Evolutionary conservation across 2,888 invertebrate genomes (phyloP).

Genomic region (Malthinus seriepunctatus): DNA sequence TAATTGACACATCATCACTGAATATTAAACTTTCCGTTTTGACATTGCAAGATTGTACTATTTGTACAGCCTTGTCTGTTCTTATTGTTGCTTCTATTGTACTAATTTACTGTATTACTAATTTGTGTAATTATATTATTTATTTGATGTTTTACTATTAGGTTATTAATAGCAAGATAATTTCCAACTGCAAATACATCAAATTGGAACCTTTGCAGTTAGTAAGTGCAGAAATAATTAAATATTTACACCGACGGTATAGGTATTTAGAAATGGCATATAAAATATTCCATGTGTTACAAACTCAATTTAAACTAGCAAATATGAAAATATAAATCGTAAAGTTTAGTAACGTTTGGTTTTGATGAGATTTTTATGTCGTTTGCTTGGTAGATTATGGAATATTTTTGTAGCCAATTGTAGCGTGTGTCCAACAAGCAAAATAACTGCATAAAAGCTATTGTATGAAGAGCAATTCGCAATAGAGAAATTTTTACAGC

Average conservation of each 20-base stretch:
- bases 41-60: no score
- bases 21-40: no score
- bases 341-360: not conserved
- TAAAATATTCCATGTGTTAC: not conserved
- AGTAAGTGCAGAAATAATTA: no score
- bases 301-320: not conserved
- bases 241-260: not conserved
- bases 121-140: no score
- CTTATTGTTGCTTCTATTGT: no score
- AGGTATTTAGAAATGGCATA: not conserved
- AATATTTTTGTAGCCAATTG: slow-evolving; percentile 37
- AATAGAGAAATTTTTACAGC: slow-evolving; percentile 36
- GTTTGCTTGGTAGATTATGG: slow-evolving; percentile 22
- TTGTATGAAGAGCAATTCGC: slow-evolving; percentile 34
- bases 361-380: slow-evolving; percentile 20
- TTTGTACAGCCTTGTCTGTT: no score
- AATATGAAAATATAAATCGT: not conserved
- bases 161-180: no score
- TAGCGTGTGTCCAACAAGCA: slow-evolving; percentile 35
- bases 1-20: no score
- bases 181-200: no score
- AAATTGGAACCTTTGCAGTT: no score
- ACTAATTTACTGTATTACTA: no score
- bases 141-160: no score
- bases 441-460: slow-evolving; percentile 21